A percentile compares a stretch with the other conserved stretches of the same genome.
Conservation (phyloP, 2,888 invertebrate species). For the Sphecodes monilicornis region DNA sequence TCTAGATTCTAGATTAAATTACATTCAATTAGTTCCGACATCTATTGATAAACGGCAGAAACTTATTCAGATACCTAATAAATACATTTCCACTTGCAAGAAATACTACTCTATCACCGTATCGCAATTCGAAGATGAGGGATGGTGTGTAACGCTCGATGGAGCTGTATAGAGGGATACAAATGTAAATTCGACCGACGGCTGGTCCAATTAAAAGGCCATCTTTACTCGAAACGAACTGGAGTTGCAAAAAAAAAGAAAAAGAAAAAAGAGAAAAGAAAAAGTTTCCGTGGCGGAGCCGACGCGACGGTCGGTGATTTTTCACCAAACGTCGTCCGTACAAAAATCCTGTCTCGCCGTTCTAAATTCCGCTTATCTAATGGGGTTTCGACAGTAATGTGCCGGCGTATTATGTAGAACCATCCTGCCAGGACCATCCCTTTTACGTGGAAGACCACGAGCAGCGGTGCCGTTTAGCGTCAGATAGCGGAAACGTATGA, state of each 20-base stretch:
- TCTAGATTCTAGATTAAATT: too few relatives aligned
- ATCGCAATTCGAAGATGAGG: neutral
- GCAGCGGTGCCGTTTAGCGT: slow-evolving; percentile 82
- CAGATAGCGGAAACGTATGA: slow-evolving; percentile 84
- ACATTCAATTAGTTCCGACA: too few relatives aligned
- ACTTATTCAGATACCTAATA: neutral
- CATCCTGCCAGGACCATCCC: slow-evolving; percentile 77
- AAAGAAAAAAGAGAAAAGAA: neutral
- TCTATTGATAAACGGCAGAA: too few relatives aligned
- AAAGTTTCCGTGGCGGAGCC: slow-evolving; percentile 35
- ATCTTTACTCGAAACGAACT: slow-evolving; percentile 14
- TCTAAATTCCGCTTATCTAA: slow-evolving; percentile 83
- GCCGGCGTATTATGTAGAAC: slow-evolving; percentile 83
- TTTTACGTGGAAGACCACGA: slow-evolving; percentile 78
- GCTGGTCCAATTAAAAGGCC: slow-evolving; percentile 22
- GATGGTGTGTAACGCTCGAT: neutral
- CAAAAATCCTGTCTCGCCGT: slow-evolving; percentile 82
- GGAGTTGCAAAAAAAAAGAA: neutral
- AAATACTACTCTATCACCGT: neutral
- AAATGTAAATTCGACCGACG: neutral
- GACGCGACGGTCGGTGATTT: slow-evolving; percentile 68
- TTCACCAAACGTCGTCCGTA: slow-evolving; percentile 72
- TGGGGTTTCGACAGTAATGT: slow-evolving; percentile 83
- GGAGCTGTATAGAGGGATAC: neutral
- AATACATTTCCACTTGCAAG: neutral